These are phyloP conservation scores for Sarcophaga bullata DNA, from an alignment of 1,140 invertebrate genomes.

Conservation along the genomic window DNA sequence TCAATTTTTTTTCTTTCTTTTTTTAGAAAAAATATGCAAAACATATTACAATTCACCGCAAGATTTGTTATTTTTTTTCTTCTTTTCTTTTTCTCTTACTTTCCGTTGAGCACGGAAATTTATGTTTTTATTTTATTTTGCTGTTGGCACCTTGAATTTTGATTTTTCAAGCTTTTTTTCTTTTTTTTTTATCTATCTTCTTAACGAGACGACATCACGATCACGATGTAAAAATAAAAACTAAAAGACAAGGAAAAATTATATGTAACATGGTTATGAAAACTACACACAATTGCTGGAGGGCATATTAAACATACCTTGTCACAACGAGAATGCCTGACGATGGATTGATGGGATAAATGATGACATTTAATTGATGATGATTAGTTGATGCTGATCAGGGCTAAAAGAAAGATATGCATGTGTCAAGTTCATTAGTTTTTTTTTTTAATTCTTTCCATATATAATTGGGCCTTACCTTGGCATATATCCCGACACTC, in stretches of 20 bases:
- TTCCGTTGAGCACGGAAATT: not conserved
- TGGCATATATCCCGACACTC: not conserved
- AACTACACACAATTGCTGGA: not conserved
- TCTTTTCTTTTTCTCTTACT: not conserved
- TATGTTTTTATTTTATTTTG: constrained; percentile 16
- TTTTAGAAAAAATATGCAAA: too few species aligned
- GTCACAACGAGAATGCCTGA: too few species aligned
- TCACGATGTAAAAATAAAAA: not conserved
- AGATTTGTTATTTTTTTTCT: not conserved
- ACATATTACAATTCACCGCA: too few species aligned
- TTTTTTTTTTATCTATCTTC: too few species aligned
- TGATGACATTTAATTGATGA: not conserved
- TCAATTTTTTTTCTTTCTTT: not conserved
- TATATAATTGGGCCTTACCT: not conserved
- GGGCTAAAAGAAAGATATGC: not conserved
- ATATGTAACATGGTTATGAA: not conserved
- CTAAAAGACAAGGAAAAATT: not conserved
- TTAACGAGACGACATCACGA: not conserved
- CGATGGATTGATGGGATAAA: too few species aligned
- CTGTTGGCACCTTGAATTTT: not conserved
- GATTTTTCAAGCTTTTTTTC: constrained; percentile 5
- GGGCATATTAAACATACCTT: not conserved
- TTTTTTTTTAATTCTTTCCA: not conserved
- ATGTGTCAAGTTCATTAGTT: not conserved
- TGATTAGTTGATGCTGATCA: not conserved